Base-by-base conservation (phyloP, 2,113 vertebrate species). In the Callopanchax toddi region DNA sequence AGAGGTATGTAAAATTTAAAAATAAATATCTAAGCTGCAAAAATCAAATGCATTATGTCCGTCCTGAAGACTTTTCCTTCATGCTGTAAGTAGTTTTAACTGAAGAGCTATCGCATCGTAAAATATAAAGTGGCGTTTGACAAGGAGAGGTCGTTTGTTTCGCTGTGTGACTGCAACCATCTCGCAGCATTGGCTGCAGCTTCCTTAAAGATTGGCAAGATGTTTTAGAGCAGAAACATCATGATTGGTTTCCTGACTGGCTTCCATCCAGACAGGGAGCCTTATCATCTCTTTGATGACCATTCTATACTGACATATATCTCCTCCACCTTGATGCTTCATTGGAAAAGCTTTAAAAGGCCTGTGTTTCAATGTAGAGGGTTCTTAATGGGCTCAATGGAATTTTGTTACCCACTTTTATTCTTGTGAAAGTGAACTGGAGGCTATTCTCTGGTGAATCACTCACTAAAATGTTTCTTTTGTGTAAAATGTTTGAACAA, bases 171-270 rank as follows among this genome's bases (percentile, higher is more conserved):
- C 69, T 67, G 58, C 65, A 44, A 1, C 9, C 5, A 58, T 70
- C 58, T 55, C 59, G 70, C 45, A 70, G 65, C 53, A 78, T 77
- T 77, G 74, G 68, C 84, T 78, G 26, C 5, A 6, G 52, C 50
- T 60, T 52, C 37, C 20, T 77, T 54, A 11, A 65, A 58, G 74
- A 82, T 66, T 78, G 71, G 64, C 79, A 82, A 69, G 56, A 71
- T 78, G 72, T 78, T 78, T 78, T 25, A 76, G 75, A 68, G 61
- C 76, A 77, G 69, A 77, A 73, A 78, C 64, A 66, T 79, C 71
- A 53, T 49, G 74, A 77, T 78, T 72, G 52, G 64, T 77, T 85
- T 79, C 71, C 71, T 70, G 55, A 71, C 76, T 79, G 86, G 79
- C 79, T 50, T 67, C 26, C n/a, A 22, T 84, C 84, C 77, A 85